Percentiles rank a stretch among this genome's conserved stretches.
Evolutionary conservation across 1,140 invertebrate species (phyloP).

Genomic region (Coelopa frigida): DNA sequence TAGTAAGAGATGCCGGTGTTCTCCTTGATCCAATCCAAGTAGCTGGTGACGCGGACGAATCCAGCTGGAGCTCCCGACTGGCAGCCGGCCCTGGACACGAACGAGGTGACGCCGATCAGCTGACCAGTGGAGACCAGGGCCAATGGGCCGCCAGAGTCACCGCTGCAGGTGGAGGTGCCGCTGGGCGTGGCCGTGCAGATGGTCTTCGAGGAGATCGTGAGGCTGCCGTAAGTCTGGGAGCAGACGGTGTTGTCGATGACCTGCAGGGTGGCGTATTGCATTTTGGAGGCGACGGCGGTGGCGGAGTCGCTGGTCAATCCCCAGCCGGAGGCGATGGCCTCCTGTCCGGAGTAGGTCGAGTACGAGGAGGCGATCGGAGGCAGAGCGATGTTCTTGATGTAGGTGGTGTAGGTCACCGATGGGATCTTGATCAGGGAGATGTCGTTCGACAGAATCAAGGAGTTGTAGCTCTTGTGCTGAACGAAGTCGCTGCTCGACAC

Average conservation of each 20-base stretch:
- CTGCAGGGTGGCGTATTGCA: constrained; percentile 12
- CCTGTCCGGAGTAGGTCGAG: constrained; percentile 22
- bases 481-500: constrained; percentile 4
- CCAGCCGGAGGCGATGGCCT: constrained; percentile 32
- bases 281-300: constrained; percentile 14
- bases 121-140: constrained; percentile 35
- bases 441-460: constrained; percentile 25
- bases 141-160: constrained; percentile 52
- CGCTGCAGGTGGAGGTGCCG: constrained; percentile 38
- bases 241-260: constrained; percentile 24
- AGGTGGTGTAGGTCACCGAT: constrained; percentile 7
- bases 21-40: constrained; percentile 48
- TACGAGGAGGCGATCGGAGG: constrained; percentile 24
- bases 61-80: constrained; percentile 45
- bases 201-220: constrained; percentile 20
- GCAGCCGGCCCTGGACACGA: constrained; percentile 28
- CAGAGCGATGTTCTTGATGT: constrained; percentile 15
- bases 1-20: constrained; percentile 22
- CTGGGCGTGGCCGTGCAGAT: constrained; percentile 17
- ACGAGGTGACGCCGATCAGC: constrained; percentile 49
- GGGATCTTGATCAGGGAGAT: constrained; percentile 33
- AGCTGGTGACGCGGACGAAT: constrained; percentile 49
- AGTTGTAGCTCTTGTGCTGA: constrained; percentile 3
- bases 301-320: constrained; percentile 17
- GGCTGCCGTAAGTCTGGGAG: constrained; percentile 16